Conservation (phyloP, 2,888 invertebrate genomes). For the Gymnoscelis rufifasciata region DNA sequence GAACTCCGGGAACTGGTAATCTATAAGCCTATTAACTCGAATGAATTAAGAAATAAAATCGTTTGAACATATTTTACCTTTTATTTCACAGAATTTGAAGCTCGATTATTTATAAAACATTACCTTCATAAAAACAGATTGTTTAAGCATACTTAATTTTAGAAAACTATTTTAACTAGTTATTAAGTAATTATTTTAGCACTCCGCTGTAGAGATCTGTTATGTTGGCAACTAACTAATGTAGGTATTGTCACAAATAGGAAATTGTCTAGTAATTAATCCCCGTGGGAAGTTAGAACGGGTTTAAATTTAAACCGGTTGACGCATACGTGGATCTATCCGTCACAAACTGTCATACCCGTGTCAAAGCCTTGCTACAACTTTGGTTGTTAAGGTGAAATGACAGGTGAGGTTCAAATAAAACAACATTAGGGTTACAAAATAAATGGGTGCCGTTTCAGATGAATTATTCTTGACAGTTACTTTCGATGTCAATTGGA, state of each 20-base stretch:
- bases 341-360: constrained; percentile 53
- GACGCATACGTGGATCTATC: constrained; percentile 31
- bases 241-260: constrained; percentile 11
- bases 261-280: constrained; percentile 25
- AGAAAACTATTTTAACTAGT: no score
- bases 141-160: no score
- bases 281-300: constrained; percentile 30
- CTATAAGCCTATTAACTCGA: no score
- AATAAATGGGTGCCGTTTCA: background rate
- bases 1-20: constrained; percentile 18
- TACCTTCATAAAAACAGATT: no score
- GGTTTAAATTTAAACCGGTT: constrained; percentile 28
- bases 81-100: no score
- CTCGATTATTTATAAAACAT: no score
- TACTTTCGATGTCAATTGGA: no score
- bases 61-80: no score
- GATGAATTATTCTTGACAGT: background rate
- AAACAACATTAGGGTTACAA: constrained; percentile 1
- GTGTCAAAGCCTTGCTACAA: constrained; percentile 44
- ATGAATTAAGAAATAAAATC: no score
- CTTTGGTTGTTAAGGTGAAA: constrained; percentile 41
- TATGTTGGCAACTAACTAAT: background rate
- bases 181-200: no score
- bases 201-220: no score
- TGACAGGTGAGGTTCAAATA: constrained; percentile 31